Evolutionary conservation across 2,888 invertebrate genomes (phyloP).

Genomic region (Agrenia bidenticulata): DNA sequence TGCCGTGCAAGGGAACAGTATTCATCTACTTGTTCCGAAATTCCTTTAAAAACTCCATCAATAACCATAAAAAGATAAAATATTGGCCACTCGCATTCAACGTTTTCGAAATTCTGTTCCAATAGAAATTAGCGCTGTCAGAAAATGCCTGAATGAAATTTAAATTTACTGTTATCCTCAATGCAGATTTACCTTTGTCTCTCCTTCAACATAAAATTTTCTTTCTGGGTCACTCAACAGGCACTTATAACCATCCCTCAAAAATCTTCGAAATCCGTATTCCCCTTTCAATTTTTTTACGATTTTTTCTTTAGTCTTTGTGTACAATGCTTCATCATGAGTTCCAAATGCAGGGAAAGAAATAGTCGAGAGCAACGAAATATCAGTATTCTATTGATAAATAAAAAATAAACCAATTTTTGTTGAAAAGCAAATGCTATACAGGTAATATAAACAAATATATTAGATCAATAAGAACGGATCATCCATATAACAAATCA

Average conservation of each 20-base stretch:
- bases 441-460: not conserved
- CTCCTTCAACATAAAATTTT: conserved; percentile 83
- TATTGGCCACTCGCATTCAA: conserved; percentile 98
- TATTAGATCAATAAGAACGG: not conserved
- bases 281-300: conserved; percentile 77
- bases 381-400: conserved; percentile 78
- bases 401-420: too few species aligned
- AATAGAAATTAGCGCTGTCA: conserved; percentile 37
- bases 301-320: conserved; percentile 81
- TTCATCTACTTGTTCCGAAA: conserved; percentile 87
- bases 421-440: too few species aligned
- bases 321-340: conserved; percentile 87
- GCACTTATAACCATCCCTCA: conserved; percentile 90
- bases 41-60: conserved; percentile 85
- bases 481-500: not conserved
- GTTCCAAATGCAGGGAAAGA: conserved; percentile 98
- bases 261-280: conserved; percentile 91
- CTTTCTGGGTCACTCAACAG: conserved; percentile 77
- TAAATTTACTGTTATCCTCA: not conserved
- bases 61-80: conserved; percentile 95
- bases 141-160: not conserved
- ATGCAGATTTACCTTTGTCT: conserved; percentile 70
- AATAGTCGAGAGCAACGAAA: conserved; percentile 85
- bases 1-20: conserved; percentile 82
- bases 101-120: conserved; percentile 79